Percentiles rank a stretch among this genome's conserved stretches.
Evolutionary conservation across 1,140 invertebrate species (phyloP).

Genomic region (Tigriopus japonicus): DNA sequence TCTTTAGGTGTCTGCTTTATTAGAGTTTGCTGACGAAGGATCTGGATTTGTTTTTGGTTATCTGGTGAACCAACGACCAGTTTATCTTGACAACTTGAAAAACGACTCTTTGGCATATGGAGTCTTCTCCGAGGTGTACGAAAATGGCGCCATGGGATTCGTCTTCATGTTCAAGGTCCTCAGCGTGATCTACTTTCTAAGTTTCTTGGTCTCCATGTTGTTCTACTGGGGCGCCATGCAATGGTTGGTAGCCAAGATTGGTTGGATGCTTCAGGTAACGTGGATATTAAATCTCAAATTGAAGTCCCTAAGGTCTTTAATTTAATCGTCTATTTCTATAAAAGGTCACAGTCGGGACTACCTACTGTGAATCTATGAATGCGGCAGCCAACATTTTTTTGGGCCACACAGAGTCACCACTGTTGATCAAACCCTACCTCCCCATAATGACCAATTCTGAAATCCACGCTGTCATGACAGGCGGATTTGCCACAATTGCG

Average conservation of each 20-base stretch:
- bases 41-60: constrained; percentile 68
- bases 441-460: constrained; percentile 66
- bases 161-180: constrained; percentile 37
- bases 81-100: background rate
- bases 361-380: constrained; percentile 74
- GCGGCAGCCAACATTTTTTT: constrained; percentile 77
- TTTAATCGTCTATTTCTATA: background rate
- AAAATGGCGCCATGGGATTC: background rate
- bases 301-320: background rate
- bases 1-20: constrained; percentile 31
- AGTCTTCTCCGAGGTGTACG: background rate
- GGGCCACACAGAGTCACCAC: constrained; percentile 43
- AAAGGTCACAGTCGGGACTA: constrained; percentile 51
- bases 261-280: constrained; percentile 42
- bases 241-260: constrained; percentile 59
- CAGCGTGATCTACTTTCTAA: constrained; percentile 76
- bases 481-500: constrained; percentile 84
- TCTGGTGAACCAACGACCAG: constrained; percentile 32
- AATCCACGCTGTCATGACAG: constrained; percentile 75
- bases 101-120: background rate
- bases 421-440: constrained; percentile 64
- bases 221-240: constrained; percentile 77
- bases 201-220: constrained; percentile 62
- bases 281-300: constrained; percentile 1
- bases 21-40: constrained; percentile 54